Percentiles rank a stretch among this genome's conserved stretches.
Evolutionary conservation across 2,797 vertebrate species (phyloP).

Genomic region (Lates japonicus): DNA sequence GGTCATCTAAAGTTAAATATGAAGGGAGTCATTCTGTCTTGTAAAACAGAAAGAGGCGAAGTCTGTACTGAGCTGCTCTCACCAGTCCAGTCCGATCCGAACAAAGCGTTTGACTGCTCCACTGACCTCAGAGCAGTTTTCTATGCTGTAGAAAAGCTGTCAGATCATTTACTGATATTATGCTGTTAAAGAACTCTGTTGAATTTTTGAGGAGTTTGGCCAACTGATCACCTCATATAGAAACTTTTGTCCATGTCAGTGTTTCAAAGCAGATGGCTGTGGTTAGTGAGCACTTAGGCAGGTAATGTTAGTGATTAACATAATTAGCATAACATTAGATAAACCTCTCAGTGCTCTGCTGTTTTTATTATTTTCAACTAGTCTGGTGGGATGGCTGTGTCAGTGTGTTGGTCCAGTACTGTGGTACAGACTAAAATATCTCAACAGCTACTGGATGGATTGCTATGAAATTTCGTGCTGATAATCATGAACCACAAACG

Average conservation of each 20-base stretch:
- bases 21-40: constrained; percentile 10
- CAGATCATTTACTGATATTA: constrained; percentile 20
- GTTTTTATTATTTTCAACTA: too few species aligned
- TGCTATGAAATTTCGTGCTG: too few species aligned
- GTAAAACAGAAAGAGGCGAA: neutral
- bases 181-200: neutral
- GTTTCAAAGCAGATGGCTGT: neutral
- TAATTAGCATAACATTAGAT: too few species aligned
- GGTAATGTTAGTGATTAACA: too few species aligned
- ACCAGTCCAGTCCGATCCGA: constrained; percentile 30
- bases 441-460: neutral
- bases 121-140: constrained; percentile 36
- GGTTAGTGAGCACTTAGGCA: neutral
- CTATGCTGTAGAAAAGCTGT: neutral
- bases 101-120: constrained; percentile 32
- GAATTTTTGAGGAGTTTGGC: neutral
- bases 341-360: too few species aligned
- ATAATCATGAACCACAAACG: too few species aligned
- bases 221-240: neutral
- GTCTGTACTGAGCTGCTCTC: constrained; percentile 2
- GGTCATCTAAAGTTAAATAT: constrained; percentile 15
- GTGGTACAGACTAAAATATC: neutral
- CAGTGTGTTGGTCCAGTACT: neutral
- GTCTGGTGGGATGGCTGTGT: too few species aligned
- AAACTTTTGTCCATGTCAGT: neutral